Evolutionary conservation across 2,888 invertebrate genomes (phyloP).

Genomic region (Nipponacmea schrenckii): DNA sequence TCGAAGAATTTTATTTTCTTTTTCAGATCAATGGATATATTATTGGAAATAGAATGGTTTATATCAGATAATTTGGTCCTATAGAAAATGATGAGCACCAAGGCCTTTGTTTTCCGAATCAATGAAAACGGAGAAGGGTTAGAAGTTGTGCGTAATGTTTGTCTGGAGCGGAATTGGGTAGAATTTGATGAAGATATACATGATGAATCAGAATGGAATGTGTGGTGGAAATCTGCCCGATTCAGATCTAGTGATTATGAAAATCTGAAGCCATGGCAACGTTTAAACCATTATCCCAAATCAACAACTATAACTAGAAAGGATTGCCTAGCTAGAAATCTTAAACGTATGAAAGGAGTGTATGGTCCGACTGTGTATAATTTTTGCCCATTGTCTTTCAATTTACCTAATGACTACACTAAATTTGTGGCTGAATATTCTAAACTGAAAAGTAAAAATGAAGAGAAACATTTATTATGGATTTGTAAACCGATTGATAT

Average conservation of each 20-base stretch:
- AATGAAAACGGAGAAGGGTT: slow-evolving; percentile 63
- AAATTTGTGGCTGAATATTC: slow-evolving; percentile 82
- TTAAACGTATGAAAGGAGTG: slow-evolving; percentile 81
- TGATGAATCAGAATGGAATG: slow-evolving; percentile 76
- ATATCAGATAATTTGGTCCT: too few species aligned
- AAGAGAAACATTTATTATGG: slow-evolving; percentile 72
- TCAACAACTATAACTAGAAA: slow-evolving; percentile 84
- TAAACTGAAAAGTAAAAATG: slow-evolving; percentile 41
- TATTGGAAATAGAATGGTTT: too few species aligned
- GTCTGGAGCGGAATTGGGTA: slow-evolving; percentile 83
- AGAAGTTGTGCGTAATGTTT: slow-evolving; percentile 73
- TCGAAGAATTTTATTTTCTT: too few species aligned
- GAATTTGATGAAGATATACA: slow-evolving; percentile 76
- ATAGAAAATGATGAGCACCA: too few species aligned
- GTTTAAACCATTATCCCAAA: slow-evolving; percentile 80
- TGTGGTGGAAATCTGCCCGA: slow-evolving; percentile 86
- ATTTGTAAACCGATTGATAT: slow-evolving; percentile 89
- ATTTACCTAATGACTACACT: slow-evolving; percentile 85
- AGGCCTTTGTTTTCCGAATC: slow-evolving; percentile 56
- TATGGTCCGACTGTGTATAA: slow-evolving; percentile 76
- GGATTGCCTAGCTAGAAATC: slow-evolving; percentile 81
- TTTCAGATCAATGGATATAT: too few species aligned
- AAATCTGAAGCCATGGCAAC: slow-evolving; percentile 60
- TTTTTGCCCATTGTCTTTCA: slow-evolving; percentile 85
- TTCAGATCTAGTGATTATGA: slow-evolving; percentile 72